phyloP scores from a whole-genome alignment of 2,888 invertebrate genomes.

The Ceramica pisi region DNA sequence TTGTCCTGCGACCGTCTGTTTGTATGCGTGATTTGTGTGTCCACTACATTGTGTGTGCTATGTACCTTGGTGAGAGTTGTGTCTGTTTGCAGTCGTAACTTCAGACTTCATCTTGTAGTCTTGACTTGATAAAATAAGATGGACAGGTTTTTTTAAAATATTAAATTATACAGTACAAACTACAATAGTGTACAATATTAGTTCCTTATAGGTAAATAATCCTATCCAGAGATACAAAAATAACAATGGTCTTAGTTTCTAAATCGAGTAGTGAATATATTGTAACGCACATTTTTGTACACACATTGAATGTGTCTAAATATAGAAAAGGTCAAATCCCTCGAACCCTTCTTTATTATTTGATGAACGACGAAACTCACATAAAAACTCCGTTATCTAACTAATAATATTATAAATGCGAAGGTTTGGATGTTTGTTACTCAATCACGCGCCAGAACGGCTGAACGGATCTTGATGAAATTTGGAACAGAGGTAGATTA shows the following conservation, averaged over 20 bases:
- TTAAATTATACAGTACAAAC: too few species aligned
- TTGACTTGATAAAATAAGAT: too few species aligned
- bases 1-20: constrained; percentile 25
- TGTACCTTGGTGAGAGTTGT: constrained; percentile 14
- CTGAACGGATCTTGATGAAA: too few species aligned
- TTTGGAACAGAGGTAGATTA: too few species aligned
- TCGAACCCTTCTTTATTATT: not conserved
- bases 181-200: too few species aligned
- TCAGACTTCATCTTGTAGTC: constrained; percentile 7
- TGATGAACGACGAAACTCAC: not conserved
- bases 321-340: not conserved
- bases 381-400: constrained; percentile 1
- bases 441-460: too few species aligned
- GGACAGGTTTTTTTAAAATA: too few species aligned
- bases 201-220: too few species aligned
- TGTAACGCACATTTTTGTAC: not conserved
- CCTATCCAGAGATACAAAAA: too few species aligned
- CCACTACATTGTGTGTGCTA: constrained; percentile 11
- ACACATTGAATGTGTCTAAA: not conserved
- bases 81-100: constrained; percentile 21
- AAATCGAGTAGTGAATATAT: not conserved
- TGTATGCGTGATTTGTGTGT: constrained; percentile 30
- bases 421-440: too few species aligned
- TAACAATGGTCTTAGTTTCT: too few species aligned
- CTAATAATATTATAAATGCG: too few species aligned